Evolutionary conservation across 2,888 invertebrate genomes (phyloP).

Genomic region (Cryptocheilus praepositus): DNA sequence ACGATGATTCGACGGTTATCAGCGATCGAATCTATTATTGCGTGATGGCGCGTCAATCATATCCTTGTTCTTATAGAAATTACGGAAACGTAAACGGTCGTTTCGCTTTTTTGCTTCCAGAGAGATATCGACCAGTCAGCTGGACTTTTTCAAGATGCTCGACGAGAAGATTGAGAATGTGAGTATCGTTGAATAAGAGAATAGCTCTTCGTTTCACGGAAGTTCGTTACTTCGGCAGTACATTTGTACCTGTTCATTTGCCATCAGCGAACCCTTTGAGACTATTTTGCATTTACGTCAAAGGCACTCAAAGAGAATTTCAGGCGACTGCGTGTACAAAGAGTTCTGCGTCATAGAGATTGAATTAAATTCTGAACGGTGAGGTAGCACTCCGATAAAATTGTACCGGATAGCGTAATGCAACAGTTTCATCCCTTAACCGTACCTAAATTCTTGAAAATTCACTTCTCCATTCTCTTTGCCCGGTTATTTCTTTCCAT

Average conservation of each 20-base stretch:
- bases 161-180: conserved; percentile 95
- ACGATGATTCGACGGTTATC: too few relatives aligned
- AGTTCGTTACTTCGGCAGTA: too few relatives aligned
- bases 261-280: too few relatives aligned
- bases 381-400: neutral
- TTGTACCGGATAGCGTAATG: too few relatives aligned
- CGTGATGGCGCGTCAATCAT: too few relatives aligned
- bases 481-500: too few relatives aligned
- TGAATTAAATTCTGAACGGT: conserved; percentile 14
- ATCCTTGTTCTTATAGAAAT: conserved; percentile 5
- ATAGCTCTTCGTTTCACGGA: too few relatives aligned
- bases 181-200: conserved; percentile 62
- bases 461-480: too few relatives aligned
- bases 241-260: too few relatives aligned
- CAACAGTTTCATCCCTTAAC: too few relatives aligned
- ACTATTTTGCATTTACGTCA: neutral
- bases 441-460: too few relatives aligned
- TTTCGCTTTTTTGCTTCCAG: conserved; percentile 77
- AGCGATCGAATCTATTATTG: too few relatives aligned
- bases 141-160: conserved; percentile 94
- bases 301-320: neutral
- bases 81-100: conserved; percentile 10
- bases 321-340: neutral
- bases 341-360: conserved; percentile 1
- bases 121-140: conserved; percentile 91